These are phyloP conservation scores for Nerophis lumbriciformis DNA, from an alignment of 2,113 vertebrate genomes.

Conservation along the genomic window DNA sequence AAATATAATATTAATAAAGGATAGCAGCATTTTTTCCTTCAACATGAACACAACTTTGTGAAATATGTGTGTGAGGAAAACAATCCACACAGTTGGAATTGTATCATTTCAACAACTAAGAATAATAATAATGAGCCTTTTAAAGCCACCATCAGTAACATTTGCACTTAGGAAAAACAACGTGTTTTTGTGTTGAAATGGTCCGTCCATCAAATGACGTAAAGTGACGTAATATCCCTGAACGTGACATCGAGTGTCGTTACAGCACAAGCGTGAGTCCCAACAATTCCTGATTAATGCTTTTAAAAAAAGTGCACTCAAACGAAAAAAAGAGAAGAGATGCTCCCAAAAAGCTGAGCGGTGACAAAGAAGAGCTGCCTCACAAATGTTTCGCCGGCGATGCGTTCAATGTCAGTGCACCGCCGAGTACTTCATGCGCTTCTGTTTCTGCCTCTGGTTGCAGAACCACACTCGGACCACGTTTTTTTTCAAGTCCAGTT, in stretches of 20 bases:
- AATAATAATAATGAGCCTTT: too few relatives aligned
- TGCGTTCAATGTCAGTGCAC: constrained; percentile 71
- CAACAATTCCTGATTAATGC: neutral
- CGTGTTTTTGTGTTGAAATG: constrained; percentile 1
- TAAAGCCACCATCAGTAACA: neutral
- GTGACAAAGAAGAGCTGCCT: constrained; percentile 11
- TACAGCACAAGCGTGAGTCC: constrained; percentile 26
- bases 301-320: constrained; percentile 39
- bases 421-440: constrained; percentile 92
- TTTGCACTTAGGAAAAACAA: neutral
- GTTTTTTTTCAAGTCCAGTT: constrained; percentile 92
- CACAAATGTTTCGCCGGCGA: constrained; percentile 51
- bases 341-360: constrained; percentile 44
- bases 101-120: too few relatives aligned
- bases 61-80: too few relatives aligned
- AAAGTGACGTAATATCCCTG: constrained; percentile 39
- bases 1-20: too few relatives aligned
- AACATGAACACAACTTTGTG: too few relatives aligned
- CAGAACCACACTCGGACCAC: constrained; percentile 95
- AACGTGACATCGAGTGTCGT: constrained; percentile 40
- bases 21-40: too few relatives aligned
- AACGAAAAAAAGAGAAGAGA: constrained; percentile 26
- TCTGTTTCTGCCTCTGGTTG: constrained; percentile 93
- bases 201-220: neutral
- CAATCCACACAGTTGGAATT: neutral